phyloP scores from a whole-genome alignment of 2,888 invertebrate genomes.

The Charanyca ferruginea region DNA sequence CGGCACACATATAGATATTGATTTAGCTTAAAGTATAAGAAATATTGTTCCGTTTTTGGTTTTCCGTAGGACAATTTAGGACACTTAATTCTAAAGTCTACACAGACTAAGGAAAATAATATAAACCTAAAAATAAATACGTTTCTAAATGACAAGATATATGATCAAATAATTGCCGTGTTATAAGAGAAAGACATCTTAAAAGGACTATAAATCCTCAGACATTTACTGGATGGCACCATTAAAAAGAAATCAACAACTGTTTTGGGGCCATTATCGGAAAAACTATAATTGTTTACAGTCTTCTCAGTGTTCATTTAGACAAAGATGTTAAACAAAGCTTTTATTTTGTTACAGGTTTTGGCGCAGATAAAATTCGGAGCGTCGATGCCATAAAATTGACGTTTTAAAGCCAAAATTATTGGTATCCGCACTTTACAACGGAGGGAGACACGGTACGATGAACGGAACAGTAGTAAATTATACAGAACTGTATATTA shows the following conservation, averaged over 20 bases:
- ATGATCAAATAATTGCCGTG: slow-evolving; percentile 3
- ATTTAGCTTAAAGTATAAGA: no score
- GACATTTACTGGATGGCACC: neutral
- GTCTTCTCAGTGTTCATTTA: slow-evolving; percentile 50
- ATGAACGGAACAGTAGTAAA: slow-evolving; percentile 81
- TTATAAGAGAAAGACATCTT: slow-evolving; percentile 5
- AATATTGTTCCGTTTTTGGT: no score
- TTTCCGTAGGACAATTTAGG: no score
- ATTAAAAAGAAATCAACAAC: slow-evolving; percentile 45
- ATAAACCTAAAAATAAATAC: neutral
- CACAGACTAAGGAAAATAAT: no score
- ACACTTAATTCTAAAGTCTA: no score
- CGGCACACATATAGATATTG: no score
- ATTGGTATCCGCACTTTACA: slow-evolving; percentile 75
- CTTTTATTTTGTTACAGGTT: slow-evolving; percentile 86
- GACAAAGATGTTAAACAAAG: slow-evolving; percentile 72
- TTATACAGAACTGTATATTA: slow-evolving; percentile 72
- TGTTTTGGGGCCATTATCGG: slow-evolving; percentile 33
- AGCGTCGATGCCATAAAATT: slow-evolving; percentile 77
- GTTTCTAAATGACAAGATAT: slow-evolving; percentile 2
- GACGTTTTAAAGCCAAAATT: slow-evolving; percentile 75
- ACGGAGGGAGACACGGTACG: slow-evolving; percentile 70
- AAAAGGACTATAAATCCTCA: slow-evolving; percentile 13
- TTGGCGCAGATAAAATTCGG: slow-evolving; percentile 74
- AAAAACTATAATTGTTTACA: slow-evolving; percentile 55